phyloP scores from a whole-genome alignment of 2,888 invertebrate species.

The Hybos culiciformis region DNA sequence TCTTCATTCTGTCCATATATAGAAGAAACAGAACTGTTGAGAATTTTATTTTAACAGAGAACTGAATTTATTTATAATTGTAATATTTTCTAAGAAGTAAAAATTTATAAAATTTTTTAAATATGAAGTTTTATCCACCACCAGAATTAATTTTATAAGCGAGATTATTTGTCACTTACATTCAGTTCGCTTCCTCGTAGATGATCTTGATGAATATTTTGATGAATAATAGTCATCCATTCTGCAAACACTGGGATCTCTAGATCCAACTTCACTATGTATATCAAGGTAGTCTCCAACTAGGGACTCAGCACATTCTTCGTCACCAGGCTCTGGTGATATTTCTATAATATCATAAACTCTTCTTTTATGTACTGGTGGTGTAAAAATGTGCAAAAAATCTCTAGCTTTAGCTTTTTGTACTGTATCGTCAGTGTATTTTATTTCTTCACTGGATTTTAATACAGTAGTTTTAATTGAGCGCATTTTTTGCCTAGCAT shows the following conservation, averaged over 20 bases:
- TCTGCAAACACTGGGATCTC: constrained; percentile 24
- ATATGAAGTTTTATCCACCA: too few species aligned
- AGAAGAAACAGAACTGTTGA: too few species aligned
- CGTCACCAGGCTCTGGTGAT: constrained; percentile 21
- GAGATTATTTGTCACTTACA: neutral
- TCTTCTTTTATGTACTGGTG: constrained; percentile 29
- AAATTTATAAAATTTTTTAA: too few species aligned
- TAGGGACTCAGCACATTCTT: constrained; percentile 11
- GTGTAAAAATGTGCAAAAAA: constrained; percentile 34
- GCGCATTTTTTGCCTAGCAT: constrained; percentile 34
- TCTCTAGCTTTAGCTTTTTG: constrained; percentile 35
- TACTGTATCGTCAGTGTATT: constrained; percentile 35
- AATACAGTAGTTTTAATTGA: constrained; percentile 32
- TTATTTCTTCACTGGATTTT: constrained; percentile 32
- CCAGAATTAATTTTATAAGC: too few species aligned
- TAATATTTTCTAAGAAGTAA: too few species aligned
- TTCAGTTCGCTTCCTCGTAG: constrained; percentile 36
- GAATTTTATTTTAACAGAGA: too few species aligned
- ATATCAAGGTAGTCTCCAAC: constrained; percentile 27
- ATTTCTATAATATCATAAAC: constrained; percentile 34
- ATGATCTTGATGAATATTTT: constrained; percentile 44
- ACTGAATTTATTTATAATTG: too few species aligned
- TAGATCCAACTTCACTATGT: constrained; percentile 25
- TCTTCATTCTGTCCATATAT: too few species aligned
- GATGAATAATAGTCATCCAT: constrained; percentile 35